Conservation (phyloP, 2,113 vertebrate species). For the Catharus minimus region DNA sequence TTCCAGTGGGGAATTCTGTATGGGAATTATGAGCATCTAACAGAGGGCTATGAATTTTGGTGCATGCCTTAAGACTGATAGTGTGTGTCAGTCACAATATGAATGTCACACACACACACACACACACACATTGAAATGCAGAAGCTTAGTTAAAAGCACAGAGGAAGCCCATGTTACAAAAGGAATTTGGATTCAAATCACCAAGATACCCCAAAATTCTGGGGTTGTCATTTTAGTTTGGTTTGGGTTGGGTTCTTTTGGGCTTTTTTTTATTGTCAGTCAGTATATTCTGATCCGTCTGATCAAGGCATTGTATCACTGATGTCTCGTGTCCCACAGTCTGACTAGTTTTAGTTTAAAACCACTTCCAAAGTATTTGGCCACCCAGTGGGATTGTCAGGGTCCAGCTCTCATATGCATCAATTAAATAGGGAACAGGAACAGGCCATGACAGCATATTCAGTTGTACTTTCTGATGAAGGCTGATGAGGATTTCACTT, state of each 20-base stretch:
- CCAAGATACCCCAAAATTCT: not conserved
- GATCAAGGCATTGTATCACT: not conserved
- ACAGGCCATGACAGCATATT: not conserved
- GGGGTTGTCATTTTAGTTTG: not conserved
- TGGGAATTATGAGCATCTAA: not conserved
- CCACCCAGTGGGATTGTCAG: not conserved
- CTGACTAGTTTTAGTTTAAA: not conserved
- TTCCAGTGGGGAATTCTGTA: not conserved
- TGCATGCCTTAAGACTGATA: not conserved
- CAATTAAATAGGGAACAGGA: not conserved
- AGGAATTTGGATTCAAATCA: not conserved
- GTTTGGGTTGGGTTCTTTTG: not conserved
- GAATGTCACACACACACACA: not conserved
- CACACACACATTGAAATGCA: not conserved
- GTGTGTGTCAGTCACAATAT: not conserved
- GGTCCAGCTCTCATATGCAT: not conserved
- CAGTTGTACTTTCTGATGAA: not conserved
- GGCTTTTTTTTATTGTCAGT: not conserved
- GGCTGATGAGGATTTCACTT: not conserved
- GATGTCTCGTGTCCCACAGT: not conserved
- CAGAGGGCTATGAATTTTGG: not conserved
- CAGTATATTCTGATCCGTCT: not conserved
- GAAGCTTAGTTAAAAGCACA: not conserved
- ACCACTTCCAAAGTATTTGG: not conserved
- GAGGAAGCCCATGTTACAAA: not conserved